Conservation (phyloP, 2,113 vertebrate species). For the Brachionichthys hirsutus region DNA sequence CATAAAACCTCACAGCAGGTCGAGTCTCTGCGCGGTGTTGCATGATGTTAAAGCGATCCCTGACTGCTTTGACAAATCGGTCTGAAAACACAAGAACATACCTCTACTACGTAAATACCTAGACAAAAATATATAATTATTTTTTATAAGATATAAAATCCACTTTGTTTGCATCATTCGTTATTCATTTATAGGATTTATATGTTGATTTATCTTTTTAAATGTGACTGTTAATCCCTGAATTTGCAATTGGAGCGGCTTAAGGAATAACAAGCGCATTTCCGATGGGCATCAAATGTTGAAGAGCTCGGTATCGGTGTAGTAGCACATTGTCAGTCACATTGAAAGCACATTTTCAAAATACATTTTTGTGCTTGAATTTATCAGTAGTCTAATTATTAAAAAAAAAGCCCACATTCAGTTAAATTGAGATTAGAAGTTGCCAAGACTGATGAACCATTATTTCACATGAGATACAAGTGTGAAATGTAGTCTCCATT, state of each 20-base stretch:
- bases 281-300: conserved; percentile 57
- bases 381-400: too few species aligned
- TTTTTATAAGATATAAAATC: too few species aligned
- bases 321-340: conserved; percentile 9
- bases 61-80: too few species aligned
- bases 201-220: conserved; percentile 61
- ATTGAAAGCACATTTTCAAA: too few species aligned
- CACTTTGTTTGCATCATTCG: conserved; percentile 45
- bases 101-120: too few species aligned
- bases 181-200: conserved; percentile 65
- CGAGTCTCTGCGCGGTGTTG: conserved; percentile 5
- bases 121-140: too few species aligned
- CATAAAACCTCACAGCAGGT: conserved; percentile 12
- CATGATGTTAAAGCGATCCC: too few species aligned
- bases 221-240: conserved; percentile 42
- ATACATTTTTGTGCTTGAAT: too few species aligned
- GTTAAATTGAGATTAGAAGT: background rate
- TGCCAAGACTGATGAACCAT: background rate
- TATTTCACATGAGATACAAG: background rate
- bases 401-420: background rate
- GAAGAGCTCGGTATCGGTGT: conserved; percentile 29
- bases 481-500: background rate
- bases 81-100: too few species aligned
- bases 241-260: conserved; percentile 46
- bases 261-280: conserved; percentile 50